Base-by-base conservation (phyloP, 64 coral and sea anemone genomes). In the Pocillopora verrucosa region DNA sequence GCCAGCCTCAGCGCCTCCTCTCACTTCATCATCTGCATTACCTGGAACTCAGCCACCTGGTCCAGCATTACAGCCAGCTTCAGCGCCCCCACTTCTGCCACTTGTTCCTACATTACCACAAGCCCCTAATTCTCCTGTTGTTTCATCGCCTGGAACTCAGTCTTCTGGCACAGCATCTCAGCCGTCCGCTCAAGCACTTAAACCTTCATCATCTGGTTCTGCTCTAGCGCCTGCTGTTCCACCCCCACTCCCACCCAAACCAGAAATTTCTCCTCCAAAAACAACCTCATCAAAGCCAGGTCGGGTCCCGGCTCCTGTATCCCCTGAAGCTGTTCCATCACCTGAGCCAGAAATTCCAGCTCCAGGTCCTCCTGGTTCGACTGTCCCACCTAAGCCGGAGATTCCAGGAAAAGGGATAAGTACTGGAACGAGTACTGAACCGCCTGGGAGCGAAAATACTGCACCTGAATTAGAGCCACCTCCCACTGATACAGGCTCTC, bases 301-400 rank as follows among this genome's bases (percentile, higher is more conserved):
- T 30, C 30, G 45, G 80, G 51, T 45, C 4, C 59, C 57, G 36
- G 7, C n/a, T 57, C 64, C 41, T 6, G 20, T 15, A 19, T 41
- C 10, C 10, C 79, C 58, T 34, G 25, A 58, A 24, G 69, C 65
- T 26, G 10, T 26, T 45, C 26, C 9, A 9, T 64, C 65, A 72
- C 82, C 82, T 14, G 72, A 34, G 65, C 82, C 82, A 11, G 82
- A 85, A 15, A 85, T 85, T 56, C 79, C 57, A 62, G 1, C n/a
- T 56, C 65, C 41, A 2, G 20, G 16, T 13, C 35, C 17, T 13
- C 79, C 58, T 22, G 26, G 79, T n/a, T 70, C 35, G 24, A 20
- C 13, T 37, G 37, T 84, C 37, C 78, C 78, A 61, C 78, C 26
- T 7, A 83, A 65, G 62, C 62, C 61, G 14, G 34, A 56, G 60